A percentile compares a stretch with the other conserved stretches of the same genome.
phyloP scores from a whole-genome alignment of 2,888 invertebrate genomes.

The Panzeria rudis region DNA sequence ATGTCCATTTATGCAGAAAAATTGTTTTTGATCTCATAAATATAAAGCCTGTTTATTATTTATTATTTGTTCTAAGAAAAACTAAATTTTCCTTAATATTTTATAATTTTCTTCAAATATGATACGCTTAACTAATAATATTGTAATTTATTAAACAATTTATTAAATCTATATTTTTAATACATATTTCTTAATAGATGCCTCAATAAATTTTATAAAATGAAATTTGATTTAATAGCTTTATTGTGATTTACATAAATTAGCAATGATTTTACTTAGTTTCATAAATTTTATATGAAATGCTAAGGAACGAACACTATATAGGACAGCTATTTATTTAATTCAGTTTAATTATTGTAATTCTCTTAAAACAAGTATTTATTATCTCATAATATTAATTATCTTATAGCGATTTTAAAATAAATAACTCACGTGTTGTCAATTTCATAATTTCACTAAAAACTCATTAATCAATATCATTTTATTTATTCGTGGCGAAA shows the following conservation, averaged over 20 bases:
- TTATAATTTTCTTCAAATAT: not conserved
- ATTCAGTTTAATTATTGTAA: not conserved
- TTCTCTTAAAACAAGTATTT: not conserved
- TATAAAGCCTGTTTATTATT: not conserved
- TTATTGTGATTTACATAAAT: not conserved
- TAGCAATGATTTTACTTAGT: not conserved
- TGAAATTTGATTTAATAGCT: too few relatives aligned
- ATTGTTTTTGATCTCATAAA: conserved; percentile 24
- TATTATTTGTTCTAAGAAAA: not conserved
- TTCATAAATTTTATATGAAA: too few relatives aligned
- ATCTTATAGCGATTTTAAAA: not conserved
- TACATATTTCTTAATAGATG: not conserved
- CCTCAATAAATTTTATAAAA: too few relatives aligned
- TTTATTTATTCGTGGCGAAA: not conserved
- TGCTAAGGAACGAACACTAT: not conserved
- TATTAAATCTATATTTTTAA: not conserved
- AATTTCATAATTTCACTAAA: not conserved
- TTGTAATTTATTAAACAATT: not conserved
- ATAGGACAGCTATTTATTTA: too few relatives aligned
- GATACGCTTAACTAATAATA: not conserved
- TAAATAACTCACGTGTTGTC: not conserved
- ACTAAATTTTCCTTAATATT: not conserved
- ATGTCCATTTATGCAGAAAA: conserved; percentile 6
- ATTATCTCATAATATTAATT: not conserved
- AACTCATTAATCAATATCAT: not conserved